Evolutionary conservation across 2,113 vertebrate genomes (phyloP).

Genomic region (Scomber colias): DNA sequence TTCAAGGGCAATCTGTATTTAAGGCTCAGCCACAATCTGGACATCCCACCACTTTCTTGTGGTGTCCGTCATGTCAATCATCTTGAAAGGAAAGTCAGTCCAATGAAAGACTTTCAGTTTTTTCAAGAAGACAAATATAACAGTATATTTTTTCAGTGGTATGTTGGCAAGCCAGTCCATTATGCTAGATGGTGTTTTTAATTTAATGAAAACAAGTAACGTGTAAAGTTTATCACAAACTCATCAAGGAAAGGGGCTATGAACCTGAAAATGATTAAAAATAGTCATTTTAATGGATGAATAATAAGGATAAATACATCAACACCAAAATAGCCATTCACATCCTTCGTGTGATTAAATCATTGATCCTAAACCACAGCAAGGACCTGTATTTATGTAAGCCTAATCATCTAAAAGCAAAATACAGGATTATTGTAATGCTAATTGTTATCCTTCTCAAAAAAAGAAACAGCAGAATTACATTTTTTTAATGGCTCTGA

Average conservation of each 20-base stretch:
- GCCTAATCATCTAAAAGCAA: not conserved
- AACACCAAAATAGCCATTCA: not conserved
- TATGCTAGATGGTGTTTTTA: not conserved
- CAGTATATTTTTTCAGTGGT: not conserved
- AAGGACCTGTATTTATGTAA: not conserved
- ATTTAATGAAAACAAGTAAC: conserved; percentile 22
- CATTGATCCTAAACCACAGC: not conserved
- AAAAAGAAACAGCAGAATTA: conserved; percentile 5
- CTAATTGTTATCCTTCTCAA: not conserved
- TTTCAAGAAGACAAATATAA: not conserved
- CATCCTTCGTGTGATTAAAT: not conserved
- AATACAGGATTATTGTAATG: not conserved
- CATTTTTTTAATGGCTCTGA: not conserved
- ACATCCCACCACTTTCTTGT: not conserved
- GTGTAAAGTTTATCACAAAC: conserved; percentile 5
- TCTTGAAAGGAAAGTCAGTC: not conserved
- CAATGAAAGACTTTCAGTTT: not conserved
- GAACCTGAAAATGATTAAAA: conserved; percentile 21
- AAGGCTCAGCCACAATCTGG: not conserved
- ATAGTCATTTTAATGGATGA: conserved; percentile 7
- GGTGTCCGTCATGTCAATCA: not conserved
- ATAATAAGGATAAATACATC: not conserved
- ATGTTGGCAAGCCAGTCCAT: not conserved
- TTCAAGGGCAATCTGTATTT: conserved; percentile 19
- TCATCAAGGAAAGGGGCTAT: conserved; percentile 4